Conservation (phyloP, 2,888 invertebrate genomes). For the Escarpia spicata region DNA sequence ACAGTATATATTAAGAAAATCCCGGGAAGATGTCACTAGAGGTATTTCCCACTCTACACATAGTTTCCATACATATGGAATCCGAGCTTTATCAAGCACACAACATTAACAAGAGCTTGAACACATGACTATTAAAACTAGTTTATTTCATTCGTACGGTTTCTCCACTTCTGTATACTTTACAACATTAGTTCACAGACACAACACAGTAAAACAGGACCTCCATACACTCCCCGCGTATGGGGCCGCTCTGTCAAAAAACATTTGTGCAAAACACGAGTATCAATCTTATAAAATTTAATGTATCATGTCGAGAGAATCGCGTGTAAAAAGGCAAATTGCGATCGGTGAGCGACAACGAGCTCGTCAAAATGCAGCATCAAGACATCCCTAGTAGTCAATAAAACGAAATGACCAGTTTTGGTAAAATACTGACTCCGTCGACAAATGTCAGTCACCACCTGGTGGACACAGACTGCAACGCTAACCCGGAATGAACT, state of each 20-base stretch:
- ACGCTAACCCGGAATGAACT: neutral
- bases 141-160: conserved; percentile 10
- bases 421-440: neutral
- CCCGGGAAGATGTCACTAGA: no score
- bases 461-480: neutral
- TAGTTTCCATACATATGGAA: no score
- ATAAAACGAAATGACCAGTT: neutral
- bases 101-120: neutral
- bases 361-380: neutral
- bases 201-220: neutral
- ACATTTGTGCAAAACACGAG: neutral
- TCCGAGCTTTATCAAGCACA: neutral
- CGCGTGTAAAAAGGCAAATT: neutral
- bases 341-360: neutral
- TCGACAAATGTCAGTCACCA: neutral
- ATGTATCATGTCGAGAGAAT: neutral
- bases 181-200: conserved; percentile 13
- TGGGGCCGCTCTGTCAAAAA: neutral
- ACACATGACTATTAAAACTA: neutral
- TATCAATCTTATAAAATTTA: conserved; percentile 6
- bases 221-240: neutral
- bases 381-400: neutral
- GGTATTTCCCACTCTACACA: no score
- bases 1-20: no score
- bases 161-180: conserved; percentile 10